Evolutionary conservation across 2,888 invertebrate genomes (phyloP).

Genomic region (Latrodectus elegans): DNA sequence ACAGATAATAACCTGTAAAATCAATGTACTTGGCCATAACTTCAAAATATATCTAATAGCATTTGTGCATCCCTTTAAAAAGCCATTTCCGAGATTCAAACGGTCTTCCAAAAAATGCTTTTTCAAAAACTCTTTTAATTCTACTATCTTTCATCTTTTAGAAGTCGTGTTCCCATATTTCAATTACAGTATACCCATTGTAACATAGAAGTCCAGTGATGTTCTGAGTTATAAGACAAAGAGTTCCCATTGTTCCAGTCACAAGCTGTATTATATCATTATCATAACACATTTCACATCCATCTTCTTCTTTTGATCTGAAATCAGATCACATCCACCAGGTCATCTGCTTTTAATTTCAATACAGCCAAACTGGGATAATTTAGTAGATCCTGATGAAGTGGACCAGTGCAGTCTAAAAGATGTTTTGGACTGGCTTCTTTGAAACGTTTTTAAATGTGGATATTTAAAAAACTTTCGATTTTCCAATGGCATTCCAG

Average conservation of each 20-base stretch:
- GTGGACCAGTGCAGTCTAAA: too few relatives aligned
- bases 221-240: neutral
- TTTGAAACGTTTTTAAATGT: too few relatives aligned
- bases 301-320: too few relatives aligned
- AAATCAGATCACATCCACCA: too few relatives aligned
- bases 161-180: constrained; percentile 29
- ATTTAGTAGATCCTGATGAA: too few relatives aligned
- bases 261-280: neutral
- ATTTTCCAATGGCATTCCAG: too few relatives aligned
- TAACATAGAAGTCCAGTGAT: neutral
- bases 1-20: constrained; percentile 72
- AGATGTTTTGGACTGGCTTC: too few relatives aligned
- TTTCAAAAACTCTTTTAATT: constrained; percentile 61
- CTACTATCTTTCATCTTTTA: neutral
- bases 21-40: constrained; percentile 71
- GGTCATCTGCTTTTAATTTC: too few relatives aligned
- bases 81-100: constrained; percentile 69
- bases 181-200: neutral
- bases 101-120: neutral
- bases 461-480: too few relatives aligned
- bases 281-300: constrained; percentile 67
- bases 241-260: too few relatives aligned
- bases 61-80: constrained; percentile 72
- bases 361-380: too few relatives aligned
- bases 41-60: constrained; percentile 71